Base-by-base conservation (phyloP, 2,113 vertebrate species). In the Castor canadensis region DNA sequence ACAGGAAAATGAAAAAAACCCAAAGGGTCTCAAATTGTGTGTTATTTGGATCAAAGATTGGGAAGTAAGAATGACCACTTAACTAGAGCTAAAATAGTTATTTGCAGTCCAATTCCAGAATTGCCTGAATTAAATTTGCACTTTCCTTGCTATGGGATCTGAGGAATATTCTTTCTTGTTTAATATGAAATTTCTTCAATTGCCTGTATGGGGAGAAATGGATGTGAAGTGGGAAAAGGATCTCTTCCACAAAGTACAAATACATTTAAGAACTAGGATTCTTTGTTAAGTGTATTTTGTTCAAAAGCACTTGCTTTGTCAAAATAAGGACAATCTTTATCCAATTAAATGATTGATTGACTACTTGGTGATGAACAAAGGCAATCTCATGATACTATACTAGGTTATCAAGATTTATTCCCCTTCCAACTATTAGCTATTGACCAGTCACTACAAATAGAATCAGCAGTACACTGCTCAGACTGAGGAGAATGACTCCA, bases 1-100 rank as follows among this genome's bases (percentile, higher is more conserved):
- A 73, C 9, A 97, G 49, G 16, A 22, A 95, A 95, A 93, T 73
- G 72, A 80, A 92, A 96, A 26, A n/a, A 94, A 77, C 38, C n/a
- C 86, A 93, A 73, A 83, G 45, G 92, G 13, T 58, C 85, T 91
- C 92, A 56, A 75, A 87, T 75, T 79, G 11, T 72, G 40, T 69
- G 30, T 32, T 12, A 6, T 52, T 93, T 90, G 67, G 8, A 72
- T 35, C n/a, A 89, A 10, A 15, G 35, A 9, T 5, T 9, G 54
- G 28, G 17, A 26, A 64, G 11, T 54, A 80, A 88, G 54, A 64
- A 73, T 71, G 47, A 69, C 26, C 62, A 94, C 54, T 89, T 81
- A 92, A 85, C 58, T 83, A 64, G 80, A 85, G 35, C 20, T 3
- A 6, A 56, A 76, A 54, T 28, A 12, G 52, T 71, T 81, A 92